Conservation (phyloP, 1,140 invertebrate species). For the Papilio polyxenes region DNA sequence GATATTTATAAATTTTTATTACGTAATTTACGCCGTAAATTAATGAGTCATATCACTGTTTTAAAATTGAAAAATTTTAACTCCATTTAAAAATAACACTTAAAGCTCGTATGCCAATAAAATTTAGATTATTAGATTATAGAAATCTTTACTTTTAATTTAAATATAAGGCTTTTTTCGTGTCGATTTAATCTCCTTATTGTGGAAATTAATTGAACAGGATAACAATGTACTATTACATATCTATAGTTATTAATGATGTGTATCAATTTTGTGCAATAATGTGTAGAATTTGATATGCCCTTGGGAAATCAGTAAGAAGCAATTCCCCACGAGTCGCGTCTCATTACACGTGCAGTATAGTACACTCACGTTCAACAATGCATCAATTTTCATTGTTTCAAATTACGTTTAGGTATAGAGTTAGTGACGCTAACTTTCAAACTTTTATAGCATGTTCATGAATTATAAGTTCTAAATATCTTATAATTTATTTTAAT, state of each 20-base stretch:
- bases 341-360: slow-evolving; percentile 22
- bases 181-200: background rate
- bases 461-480: background rate
- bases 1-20: too few relatives aligned
- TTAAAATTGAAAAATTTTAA: too few relatives aligned
- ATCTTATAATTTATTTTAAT: too few relatives aligned
- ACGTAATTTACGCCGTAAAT: too few relatives aligned
- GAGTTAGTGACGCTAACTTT: background rate
- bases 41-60: too few relatives aligned
- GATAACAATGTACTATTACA: background rate
- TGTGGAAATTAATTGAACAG: background rate
- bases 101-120: too few relatives aligned
- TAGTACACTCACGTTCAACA: slow-evolving; percentile 16
- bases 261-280: slow-evolving; percentile 36
- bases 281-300: slow-evolving; percentile 25
- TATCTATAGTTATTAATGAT: slow-evolving; percentile 3
- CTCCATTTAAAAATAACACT: too few relatives aligned
- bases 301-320: slow-evolving; percentile 34
- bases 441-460: background rate
- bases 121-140: too few relatives aligned
- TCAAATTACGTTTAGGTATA: background rate
- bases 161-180: background rate
- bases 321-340: slow-evolving; percentile 21
- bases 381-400: slow-evolving; percentile 25
- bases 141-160: background rate